A percentile compares a stretch with the other conserved stretches of the same genome.
Conservation (phyloP, 2,797 vertebrate genomes). For the Pseudocheirus occidentalis region DNA sequence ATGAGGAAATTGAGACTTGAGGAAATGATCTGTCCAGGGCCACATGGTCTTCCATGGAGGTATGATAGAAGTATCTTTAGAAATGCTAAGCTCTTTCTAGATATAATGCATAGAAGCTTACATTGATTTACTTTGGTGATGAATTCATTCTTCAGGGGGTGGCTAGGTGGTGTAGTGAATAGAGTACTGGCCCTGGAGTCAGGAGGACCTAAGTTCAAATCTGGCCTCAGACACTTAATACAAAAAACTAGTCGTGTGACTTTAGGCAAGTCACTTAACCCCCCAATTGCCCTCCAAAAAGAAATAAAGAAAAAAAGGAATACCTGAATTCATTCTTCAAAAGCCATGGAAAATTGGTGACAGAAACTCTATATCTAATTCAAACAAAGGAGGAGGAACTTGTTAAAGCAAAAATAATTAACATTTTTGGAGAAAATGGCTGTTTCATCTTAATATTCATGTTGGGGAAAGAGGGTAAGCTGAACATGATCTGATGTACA, state of each 20-base stretch:
- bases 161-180: too few relatives aligned
- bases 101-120: background rate
- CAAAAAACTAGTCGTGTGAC: too few relatives aligned
- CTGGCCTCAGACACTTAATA: too few relatives aligned
- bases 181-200: too few relatives aligned
- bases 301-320: too few relatives aligned
- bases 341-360: background rate
- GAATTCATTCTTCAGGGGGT: background rate
- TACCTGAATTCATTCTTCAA: background rate
- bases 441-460: background rate
- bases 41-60: background rate
- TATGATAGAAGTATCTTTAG: background rate
- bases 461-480: background rate
- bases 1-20: background rate
- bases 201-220: too few relatives aligned
- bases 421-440: background rate
- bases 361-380: background rate
- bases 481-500: background rate
- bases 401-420: background rate
- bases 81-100: background rate
- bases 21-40: background rate
- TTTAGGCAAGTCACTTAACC: too few relatives aligned
- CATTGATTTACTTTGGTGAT: background rate
- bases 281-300: too few relatives aligned
- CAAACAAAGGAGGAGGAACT: background rate